A percentile compares a stretch with the other conserved stretches of the same genome.
phyloP scores from a whole-genome alignment of 1,140 invertebrate species.

The Drosophila azteca region DNA sequence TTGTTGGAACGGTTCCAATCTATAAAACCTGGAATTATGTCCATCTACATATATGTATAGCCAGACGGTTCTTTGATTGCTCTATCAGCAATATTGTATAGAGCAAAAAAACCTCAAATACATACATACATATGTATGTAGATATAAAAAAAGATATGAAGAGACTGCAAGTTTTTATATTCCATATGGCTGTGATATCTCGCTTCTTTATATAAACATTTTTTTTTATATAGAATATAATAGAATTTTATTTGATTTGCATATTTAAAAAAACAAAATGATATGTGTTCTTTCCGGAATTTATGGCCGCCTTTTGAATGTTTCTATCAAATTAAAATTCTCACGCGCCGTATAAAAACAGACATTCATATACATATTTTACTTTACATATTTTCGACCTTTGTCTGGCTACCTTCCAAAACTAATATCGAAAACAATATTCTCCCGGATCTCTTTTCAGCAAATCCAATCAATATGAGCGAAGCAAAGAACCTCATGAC shows the following conservation, averaged over 20 bases:
- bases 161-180: conserved; percentile 37
- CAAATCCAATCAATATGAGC: conserved; percentile 64
- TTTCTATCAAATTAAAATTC: conserved; percentile 53
- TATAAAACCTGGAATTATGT: conserved; percentile 76
- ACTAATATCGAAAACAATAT: conserved; percentile 1
- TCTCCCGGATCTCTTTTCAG: conserved; percentile 19
- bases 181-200: conserved; percentile 55
- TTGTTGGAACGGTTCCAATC: conserved; percentile 72
- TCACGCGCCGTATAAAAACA: conserved; percentile 58
- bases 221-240: conserved; percentile 16
- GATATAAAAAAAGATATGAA: conserved; percentile 26
- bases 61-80: conserved; percentile 39
- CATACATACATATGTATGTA: no score
- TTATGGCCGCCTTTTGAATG: conserved; percentile 63
- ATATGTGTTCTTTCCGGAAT: conserved; percentile 61
- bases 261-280: conserved; percentile 69
- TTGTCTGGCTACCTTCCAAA: conserved; percentile 29
- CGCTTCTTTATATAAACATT: conserved; percentile 31
- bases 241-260: conserved; percentile 51
- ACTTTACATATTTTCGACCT: conserved; percentile 31
- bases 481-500: conserved; percentile 74
- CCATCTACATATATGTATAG: conserved; percentile 30
- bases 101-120: conserved; percentile 42
- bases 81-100: conserved; percentile 37
- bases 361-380: conserved; percentile 21